Conservation (phyloP, 2,113 vertebrate species). For the Heterochromis multidens region DNA sequence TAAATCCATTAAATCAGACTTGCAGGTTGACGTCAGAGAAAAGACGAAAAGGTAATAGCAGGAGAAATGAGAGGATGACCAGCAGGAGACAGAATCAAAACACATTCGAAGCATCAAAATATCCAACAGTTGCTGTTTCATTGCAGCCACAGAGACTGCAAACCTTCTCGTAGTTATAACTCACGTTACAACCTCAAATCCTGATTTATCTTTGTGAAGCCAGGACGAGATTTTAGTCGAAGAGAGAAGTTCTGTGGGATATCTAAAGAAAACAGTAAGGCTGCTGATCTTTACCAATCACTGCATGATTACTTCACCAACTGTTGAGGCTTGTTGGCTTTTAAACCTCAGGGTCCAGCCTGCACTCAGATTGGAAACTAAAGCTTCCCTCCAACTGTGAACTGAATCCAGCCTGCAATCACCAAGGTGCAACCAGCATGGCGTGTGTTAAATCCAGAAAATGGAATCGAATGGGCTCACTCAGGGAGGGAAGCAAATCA, state of each 20-base stretch:
- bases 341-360: background rate
- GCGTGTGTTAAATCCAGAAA: accelerated
- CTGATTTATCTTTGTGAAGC: background rate
- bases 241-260: accelerated
- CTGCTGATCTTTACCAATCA: background rate
- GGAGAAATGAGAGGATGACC: background rate
- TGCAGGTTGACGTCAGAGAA: background rate
- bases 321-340: background rate
- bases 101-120: background rate
- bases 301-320: background rate
- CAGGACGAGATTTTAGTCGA: background rate
- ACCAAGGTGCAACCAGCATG: background rate
- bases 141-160: background rate
- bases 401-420: background rate
- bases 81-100: background rate
- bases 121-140: background rate
- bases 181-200: background rate
- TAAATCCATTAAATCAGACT: background rate
- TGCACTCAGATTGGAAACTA: background rate
- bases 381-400: background rate
- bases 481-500: background rate
- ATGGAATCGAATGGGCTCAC: background rate
- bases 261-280: background rate
- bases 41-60: background rate
- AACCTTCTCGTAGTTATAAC: background rate